A percentile compares a stretch with the other conserved stretches of the same genome.
These are phyloP conservation scores for Acanthosepion lycidas DNA, from an alignment of 2,888 invertebrate species.

Conservation along the genomic window DNA sequence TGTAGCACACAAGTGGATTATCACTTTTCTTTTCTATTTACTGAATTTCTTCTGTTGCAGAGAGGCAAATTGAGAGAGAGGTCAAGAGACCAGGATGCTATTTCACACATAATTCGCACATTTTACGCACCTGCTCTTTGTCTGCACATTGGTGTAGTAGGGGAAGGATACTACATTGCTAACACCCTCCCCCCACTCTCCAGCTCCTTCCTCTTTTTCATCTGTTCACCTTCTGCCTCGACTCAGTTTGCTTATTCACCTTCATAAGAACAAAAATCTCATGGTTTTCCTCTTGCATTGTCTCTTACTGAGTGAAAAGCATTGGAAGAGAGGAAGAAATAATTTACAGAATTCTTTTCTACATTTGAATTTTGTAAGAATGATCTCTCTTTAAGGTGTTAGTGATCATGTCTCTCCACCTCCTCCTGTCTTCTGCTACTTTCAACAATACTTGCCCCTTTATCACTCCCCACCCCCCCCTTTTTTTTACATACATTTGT, in stretches of 20 bases:
- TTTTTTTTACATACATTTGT: too few species aligned
- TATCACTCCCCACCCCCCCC: too few species aligned
- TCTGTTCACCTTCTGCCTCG: neutral
- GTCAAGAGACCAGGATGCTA: neutral
- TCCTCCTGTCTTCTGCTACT: too few species aligned
- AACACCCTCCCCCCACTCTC: neutral
- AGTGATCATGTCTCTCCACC: too few species aligned
- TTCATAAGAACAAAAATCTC: neutral
- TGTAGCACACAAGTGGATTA: neutral
- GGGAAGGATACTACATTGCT: neutral
- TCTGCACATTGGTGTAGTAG: neutral
- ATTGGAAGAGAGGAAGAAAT: neutral
- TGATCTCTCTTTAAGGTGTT: too few species aligned
- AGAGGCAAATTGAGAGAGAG: neutral
- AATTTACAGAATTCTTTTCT: neutral
- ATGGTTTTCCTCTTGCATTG: neutral
- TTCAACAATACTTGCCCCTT: too few species aligned
- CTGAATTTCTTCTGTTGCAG: neutral
- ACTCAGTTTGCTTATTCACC: neutral
- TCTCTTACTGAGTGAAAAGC: neutral
- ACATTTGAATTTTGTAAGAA: too few species aligned
- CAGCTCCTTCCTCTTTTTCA: neutral
- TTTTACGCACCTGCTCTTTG: neutral
- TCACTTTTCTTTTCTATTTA: conserved; percentile 2
- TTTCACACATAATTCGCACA: neutral